phyloP scores from a whole-genome alignment of 2,113 vertebrate genomes.

The Nannobrachium achirus region DNA sequence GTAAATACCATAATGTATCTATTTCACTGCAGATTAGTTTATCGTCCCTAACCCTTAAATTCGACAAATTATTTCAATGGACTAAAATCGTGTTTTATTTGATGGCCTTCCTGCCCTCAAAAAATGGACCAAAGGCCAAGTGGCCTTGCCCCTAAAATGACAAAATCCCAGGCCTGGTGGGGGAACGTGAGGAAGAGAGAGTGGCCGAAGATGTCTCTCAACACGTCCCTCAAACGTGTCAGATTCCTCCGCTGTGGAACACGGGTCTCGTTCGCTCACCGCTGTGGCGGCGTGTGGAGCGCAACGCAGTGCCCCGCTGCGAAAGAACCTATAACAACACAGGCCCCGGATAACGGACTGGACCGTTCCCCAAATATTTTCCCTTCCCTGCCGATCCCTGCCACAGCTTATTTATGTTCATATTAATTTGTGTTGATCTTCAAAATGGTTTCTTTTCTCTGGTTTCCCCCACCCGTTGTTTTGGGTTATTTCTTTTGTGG shows the following conservation, averaged over 20 bases:
- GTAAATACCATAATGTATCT: too few relatives aligned
- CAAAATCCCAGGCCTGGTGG: too few relatives aligned
- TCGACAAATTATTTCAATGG: too few relatives aligned
- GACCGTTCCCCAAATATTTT: conserved; percentile 61
- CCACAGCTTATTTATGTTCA: conserved; percentile 56
- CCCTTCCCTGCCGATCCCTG: conserved; percentile 22
- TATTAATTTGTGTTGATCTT: conserved; percentile 58
- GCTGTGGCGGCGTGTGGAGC: conserved; percentile 11
- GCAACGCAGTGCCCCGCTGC: conserved; percentile 20
- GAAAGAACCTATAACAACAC: conserved; percentile 24
- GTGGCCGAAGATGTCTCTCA: conserved; percentile 50
- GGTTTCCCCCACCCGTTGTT: conserved; percentile 39
- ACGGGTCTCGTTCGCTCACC: neutral
- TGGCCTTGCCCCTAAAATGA: too few relatives aligned
- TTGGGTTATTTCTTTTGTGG: conserved; percentile 41
- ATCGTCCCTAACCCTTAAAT: too few relatives aligned
- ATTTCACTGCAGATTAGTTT: too few relatives aligned
- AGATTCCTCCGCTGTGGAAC: conserved; percentile 43
- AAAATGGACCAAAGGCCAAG: too few relatives aligned
- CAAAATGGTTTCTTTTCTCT: conserved; percentile 42
- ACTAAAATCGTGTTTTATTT: too few relatives aligned
- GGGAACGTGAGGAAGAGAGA: too few relatives aligned
- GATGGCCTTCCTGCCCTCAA: too few relatives aligned
- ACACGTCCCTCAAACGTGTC: conserved; percentile 18
- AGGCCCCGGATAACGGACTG: conserved; percentile 23